phyloP scores from a whole-genome alignment of 2,888 invertebrate species.

The Dolichopus griseipennis region DNA sequence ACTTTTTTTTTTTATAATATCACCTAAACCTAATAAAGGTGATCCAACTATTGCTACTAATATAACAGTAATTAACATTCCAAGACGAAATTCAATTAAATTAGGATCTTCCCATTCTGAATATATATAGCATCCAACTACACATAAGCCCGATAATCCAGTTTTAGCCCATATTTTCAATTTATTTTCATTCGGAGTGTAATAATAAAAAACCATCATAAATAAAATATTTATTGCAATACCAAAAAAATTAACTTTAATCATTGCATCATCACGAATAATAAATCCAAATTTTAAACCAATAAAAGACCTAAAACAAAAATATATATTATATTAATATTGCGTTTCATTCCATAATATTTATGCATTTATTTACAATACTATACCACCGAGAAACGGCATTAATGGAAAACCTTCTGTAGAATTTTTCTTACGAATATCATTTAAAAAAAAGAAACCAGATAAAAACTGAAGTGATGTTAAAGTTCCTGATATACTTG shows the following conservation, averaged over 20 bases:
- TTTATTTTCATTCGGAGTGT: conserved; percentile 49
- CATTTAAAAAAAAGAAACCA: conserved; percentile 64
- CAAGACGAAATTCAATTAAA: conserved; percentile 59
- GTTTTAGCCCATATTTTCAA: conserved; percentile 49
- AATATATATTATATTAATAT: conserved; percentile 45
- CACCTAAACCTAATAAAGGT: conserved; percentile 60
- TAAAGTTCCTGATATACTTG: conserved; percentile 58
- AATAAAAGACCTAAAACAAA: conserved; percentile 45
- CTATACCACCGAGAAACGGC: conserved; percentile 67
- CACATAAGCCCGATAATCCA: conserved; percentile 49
- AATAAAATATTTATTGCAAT: conserved; percentile 60
- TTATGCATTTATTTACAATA: conserved; percentile 55
- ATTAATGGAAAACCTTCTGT: conserved; percentile 57
- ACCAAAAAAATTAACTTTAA: conserved; percentile 68
- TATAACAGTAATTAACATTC: conserved; percentile 54
- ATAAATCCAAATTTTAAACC: conserved; percentile 69
- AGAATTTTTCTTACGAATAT: conserved; percentile 59
- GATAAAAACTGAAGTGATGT: conserved; percentile 78
- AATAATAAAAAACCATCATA: conserved; percentile 56
- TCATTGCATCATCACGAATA: conserved; percentile 65
- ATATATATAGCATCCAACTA: conserved; percentile 55
- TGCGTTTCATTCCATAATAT: conserved; percentile 13
- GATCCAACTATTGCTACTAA: conserved; percentile 57
- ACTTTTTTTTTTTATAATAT: conserved; percentile 70
- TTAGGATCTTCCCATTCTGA: conserved; percentile 54